These are phyloP conservation scores for Prionailurus viverrinus DNA, from an alignment of 2,113 vertebrate species.

Conservation along the genomic window DNA sequence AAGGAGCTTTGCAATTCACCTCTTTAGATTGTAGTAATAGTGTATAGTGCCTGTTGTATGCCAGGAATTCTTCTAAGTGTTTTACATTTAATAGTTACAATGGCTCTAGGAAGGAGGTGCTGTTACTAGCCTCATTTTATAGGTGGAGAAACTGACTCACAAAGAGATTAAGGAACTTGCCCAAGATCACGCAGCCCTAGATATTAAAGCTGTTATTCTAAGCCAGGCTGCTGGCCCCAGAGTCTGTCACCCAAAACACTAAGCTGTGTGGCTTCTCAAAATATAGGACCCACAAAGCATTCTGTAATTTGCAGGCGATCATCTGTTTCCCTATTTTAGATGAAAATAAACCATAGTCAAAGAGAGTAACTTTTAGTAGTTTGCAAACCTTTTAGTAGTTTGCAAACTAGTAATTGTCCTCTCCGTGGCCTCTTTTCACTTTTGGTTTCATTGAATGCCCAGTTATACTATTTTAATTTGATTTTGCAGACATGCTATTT, in stretches of 20 bases:
- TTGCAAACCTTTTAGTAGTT: background rate
- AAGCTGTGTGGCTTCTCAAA: background rate
- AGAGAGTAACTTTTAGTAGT: background rate
- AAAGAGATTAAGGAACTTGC: background rate
- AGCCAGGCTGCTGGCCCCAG: background rate
- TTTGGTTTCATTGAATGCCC: background rate
- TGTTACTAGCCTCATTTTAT: background rate
- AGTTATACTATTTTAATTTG: constrained; percentile 16
- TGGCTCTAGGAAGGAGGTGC: background rate
- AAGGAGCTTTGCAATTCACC: accelerated
- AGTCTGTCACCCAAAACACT: background rate
- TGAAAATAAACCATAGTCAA: background rate
- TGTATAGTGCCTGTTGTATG: background rate
- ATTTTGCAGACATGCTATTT: background rate
- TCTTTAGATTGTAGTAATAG: background rate
- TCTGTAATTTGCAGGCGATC: background rate
- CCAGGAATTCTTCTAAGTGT: background rate
- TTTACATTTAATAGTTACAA: background rate
- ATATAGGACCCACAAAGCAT: background rate
- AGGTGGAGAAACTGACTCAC: background rate
- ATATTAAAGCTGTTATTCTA: background rate
- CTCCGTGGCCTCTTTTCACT: background rate
- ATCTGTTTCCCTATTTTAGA: background rate
- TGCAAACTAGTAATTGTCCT: background rate
- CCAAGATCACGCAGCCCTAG: background rate